Evolutionary conservation across 1,140 invertebrate species (phyloP).

Genomic region (Nilaparvata lugens): DNA sequence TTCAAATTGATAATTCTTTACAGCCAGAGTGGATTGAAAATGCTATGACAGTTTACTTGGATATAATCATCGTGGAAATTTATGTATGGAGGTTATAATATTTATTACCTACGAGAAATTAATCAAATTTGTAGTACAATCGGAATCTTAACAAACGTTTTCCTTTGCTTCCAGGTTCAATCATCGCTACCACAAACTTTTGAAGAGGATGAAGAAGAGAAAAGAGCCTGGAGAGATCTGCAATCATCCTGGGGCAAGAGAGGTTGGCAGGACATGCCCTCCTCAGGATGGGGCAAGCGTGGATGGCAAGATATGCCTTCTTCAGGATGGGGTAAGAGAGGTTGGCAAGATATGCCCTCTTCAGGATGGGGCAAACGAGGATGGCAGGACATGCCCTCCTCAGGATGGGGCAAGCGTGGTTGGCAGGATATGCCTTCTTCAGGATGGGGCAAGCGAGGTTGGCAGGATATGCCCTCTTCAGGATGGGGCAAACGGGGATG

Average conservation of each 20-base stretch:
- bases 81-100: too few relatives aligned
- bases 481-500: slow-evolving; percentile 28
- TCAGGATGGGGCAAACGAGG: slow-evolving; percentile 26
- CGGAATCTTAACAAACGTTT: too few relatives aligned
- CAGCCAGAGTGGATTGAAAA: too few relatives aligned
- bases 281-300: slow-evolving; percentile 21
- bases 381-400: slow-evolving; percentile 25
- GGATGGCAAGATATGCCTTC: slow-evolving; percentile 18
- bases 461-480: slow-evolving; percentile 17
- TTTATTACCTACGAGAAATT: too few relatives aligned
- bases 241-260: slow-evolving; percentile 17
- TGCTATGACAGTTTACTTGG: too few relatives aligned
- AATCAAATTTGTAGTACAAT: too few relatives aligned
- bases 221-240: slow-evolving; percentile 20
- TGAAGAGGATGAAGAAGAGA: slow-evolving; percentile 18
- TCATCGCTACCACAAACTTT: slow-evolving; percentile 8
- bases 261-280: slow-evolving; percentile 19
- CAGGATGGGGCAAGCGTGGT: slow-evolving; percentile 28
- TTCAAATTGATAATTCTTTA: too few relatives aligned
- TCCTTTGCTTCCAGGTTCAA: background rate
- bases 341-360: slow-evolving; percentile 25
- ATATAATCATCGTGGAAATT: too few relatives aligned
- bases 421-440: slow-evolving; percentile 26
- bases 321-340: slow-evolving; percentile 27
- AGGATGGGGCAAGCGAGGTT: slow-evolving; percentile 28